These are phyloP conservation scores for Limnephilus rhombicus DNA, from an alignment of 2,888 invertebrate species.

Conservation along the genomic window DNA sequence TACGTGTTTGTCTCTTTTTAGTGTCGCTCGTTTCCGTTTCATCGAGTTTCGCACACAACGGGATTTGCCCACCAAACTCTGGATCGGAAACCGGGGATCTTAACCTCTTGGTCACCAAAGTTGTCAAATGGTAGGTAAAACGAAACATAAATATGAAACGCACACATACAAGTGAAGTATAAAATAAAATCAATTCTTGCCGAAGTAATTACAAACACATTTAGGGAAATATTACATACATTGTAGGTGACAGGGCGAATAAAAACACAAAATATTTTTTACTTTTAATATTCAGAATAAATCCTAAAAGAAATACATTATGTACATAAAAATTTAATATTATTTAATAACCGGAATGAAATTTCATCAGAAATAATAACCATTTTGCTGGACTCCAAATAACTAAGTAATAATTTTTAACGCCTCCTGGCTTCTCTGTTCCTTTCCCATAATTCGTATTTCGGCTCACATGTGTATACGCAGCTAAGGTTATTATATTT, in stretches of 20 bases:
- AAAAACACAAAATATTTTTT: background rate
- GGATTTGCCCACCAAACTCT: background rate
- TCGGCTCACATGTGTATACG: too few relatives aligned
- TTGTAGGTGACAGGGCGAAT: background rate
- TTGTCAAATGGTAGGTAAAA: background rate
- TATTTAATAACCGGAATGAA: background rate
- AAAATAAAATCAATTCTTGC: background rate
- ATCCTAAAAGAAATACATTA: background rate
- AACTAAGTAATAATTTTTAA: background rate
- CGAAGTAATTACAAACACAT: background rate
- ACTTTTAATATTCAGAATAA: background rate
- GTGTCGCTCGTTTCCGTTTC: too few relatives aligned
- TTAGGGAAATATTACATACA: background rate
- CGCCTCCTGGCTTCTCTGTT: too few relatives aligned
- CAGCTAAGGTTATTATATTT: too few relatives aligned
- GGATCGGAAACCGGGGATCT: background rate
- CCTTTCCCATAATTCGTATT: too few relatives aligned
- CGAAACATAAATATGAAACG: background rate
- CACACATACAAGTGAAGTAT: background rate
- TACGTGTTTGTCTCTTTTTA: too few relatives aligned
- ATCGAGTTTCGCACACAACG: background rate
- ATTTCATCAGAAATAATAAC: too few relatives aligned
- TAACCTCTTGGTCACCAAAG: background rate
- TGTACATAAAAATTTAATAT: background rate
- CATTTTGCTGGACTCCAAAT: background rate